Evolutionary conservation across 2,888 invertebrate genomes (phyloP).

Genomic region (Dasysyrphus tricinctus): DNA sequence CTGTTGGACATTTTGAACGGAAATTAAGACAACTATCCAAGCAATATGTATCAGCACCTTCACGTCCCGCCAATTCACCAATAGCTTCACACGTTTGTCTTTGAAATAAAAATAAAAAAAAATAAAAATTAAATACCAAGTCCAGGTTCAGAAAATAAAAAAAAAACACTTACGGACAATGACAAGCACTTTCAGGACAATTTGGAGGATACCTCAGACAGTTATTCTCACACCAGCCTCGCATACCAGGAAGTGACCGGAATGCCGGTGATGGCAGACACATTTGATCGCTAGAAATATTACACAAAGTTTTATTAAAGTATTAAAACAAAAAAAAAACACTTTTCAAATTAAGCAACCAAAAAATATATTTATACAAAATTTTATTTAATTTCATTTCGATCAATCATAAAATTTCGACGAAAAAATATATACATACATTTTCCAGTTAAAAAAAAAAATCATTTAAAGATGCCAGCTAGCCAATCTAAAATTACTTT

Average conservation of each 20-base stretch:
- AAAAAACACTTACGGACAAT: conserved; percentile 90
- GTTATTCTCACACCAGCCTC: conserved; percentile 93
- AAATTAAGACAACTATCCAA: conserved; percentile 93
- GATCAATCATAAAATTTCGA: conserved; percentile 17
- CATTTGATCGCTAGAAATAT: conserved; percentile 88
- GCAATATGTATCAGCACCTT: conserved; percentile 93
- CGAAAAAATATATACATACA: conserved; percentile 3
- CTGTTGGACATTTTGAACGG: conserved; percentile 88
- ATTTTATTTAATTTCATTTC: neutral
- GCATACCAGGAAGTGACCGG: conserved; percentile 89
- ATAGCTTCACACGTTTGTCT: conserved; percentile 93
- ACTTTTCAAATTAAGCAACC: neutral
- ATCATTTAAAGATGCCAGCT: conserved; percentile 53
- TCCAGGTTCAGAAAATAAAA: too few species aligned
- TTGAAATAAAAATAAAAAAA: conserved; percentile 77
- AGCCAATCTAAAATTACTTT: conserved; percentile 39
- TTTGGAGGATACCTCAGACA: conserved; percentile 94
- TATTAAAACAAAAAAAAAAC: neutral
- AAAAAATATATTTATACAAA: neutral
- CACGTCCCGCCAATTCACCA: conserved; percentile 89
- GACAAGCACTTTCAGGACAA: conserved; percentile 90
- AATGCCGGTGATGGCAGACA: conserved; percentile 88
- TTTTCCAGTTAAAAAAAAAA: conserved; percentile 9
- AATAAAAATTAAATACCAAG: neutral
- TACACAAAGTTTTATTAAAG: conserved; percentile 19